Base-by-base conservation (phyloP, 2,113 vertebrate species). In the Lampris incognitus region DNA sequence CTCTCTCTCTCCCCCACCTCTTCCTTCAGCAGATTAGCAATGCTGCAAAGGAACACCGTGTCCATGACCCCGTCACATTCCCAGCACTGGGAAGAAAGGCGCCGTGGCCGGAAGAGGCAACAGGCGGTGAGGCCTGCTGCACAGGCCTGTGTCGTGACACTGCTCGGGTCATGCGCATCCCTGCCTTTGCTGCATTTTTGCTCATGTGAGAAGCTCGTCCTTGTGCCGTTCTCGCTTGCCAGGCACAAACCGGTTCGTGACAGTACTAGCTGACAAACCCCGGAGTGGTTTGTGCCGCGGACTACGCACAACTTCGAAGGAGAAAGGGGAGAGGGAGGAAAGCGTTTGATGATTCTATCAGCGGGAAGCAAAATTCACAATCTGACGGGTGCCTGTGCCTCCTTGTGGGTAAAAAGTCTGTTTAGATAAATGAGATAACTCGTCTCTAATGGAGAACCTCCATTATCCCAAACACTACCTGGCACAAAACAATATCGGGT, bases 171-270 rank as follows among this genome's bases (percentile, higher is more conserved):
- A 6, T 66, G 70, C 70, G 72, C 73, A 67, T 65, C 75, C 76
- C 69, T 68, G 72, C 70, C 56, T 42, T n/a, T 62, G 44, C 51
- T 82, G 79, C 59, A 60, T 40, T 77, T 74, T 74, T 61, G 62
- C 46, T 49, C 2, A 3, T 46, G 60, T 79, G 66, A 24, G 54
- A 77, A 83, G 57, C 46, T 54, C 81, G 72, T 67, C 86, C 85
- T 69, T 87, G 67, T 82, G 38, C 66, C 69, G 87, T 90, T 87
- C 83, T 88, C 24, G 87, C 85, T 80, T 81, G 67, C 74, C 58
- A 42, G 76, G 84, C 87, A 90, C 56, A 87, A 88, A 87, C 49
- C 59, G 24, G n/a, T 81, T 65, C 77, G 74, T 59, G 69, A 67
- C 78, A 73, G 55, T 72, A 75, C 83, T 73, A 64, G 83, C 84